Percentiles rank a stretch among this genome's conserved stretches.
Conservation (phyloP, 2,797 vertebrate species). For the Acrossocheilus wenchowensis region DNA sequence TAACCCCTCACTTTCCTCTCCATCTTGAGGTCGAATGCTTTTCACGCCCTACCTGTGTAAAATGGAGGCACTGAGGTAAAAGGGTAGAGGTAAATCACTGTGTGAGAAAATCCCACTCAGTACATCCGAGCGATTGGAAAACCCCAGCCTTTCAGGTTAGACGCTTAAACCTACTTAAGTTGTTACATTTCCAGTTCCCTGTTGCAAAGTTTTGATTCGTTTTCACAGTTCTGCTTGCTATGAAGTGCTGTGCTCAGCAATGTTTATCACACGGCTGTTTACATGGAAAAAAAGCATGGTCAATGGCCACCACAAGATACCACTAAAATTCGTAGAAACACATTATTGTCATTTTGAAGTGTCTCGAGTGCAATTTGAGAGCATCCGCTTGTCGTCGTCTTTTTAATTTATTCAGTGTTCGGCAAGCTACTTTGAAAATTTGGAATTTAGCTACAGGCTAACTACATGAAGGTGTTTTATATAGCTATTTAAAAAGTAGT, state of each 20-base stretch:
- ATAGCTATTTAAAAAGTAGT: not conserved
- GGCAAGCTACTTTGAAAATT: not conserved
- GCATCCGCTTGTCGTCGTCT: not conserved
- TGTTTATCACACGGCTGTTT: constrained; percentile 25
- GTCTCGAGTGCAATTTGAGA: not conserved
- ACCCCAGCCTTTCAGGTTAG: constrained; percentile 61
- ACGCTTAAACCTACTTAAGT: constrained; percentile 35
- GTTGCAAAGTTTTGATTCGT: constrained; percentile 34
- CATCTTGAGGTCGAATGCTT: constrained; percentile 62
- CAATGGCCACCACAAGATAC: not conserved
- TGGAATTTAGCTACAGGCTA: not conserved
- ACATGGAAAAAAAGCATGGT: not conserved
- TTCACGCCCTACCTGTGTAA: constrained; percentile 63
- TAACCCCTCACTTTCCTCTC: constrained; percentile 72
- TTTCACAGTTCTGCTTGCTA: constrained; percentile 26
- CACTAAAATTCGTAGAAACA: not conserved
- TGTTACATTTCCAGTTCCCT: constrained; percentile 34
- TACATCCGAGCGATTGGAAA: constrained; percentile 66
- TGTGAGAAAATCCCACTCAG: constrained; percentile 53
- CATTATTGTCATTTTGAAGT: not conserved
- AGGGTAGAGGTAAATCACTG: constrained; percentile 59
- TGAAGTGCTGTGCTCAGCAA: constrained; percentile 36
- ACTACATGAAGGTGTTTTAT: not conserved
- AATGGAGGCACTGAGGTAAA: constrained; percentile 64
- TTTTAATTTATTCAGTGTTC: not conserved